phyloP scores from a whole-genome alignment of 2,797 vertebrate genomes.

The Rhabdophis nuchalis region DNA sequence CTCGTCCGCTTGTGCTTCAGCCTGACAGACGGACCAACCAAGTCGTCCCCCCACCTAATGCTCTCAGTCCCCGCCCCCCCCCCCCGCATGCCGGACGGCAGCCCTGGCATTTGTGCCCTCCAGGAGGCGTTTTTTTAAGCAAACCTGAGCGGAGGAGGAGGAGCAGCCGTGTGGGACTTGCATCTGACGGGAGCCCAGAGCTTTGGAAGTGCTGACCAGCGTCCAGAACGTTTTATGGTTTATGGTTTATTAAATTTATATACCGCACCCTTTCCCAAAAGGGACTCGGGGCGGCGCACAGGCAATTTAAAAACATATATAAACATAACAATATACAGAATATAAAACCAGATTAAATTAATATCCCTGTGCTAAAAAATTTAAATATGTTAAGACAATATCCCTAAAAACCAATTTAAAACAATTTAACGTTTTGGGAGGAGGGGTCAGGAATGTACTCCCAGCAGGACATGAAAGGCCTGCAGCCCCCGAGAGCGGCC shows the following conservation, averaged over 20 bases:
- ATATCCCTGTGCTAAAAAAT: no score
- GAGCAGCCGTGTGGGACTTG: neutral
- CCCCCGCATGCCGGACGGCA: neutral
- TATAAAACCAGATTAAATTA: no score
- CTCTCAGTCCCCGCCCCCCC: neutral
- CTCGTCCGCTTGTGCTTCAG: neutral
- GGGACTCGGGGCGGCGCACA: no score
- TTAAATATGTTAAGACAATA: no score
- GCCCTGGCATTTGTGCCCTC: neutral
- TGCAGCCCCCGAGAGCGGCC: neutral
- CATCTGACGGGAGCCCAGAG: neutral
- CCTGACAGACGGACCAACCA: neutral
- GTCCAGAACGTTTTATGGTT: neutral
- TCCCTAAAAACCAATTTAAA: no score
- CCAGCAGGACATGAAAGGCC: neutral
- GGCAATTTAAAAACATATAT: no score
- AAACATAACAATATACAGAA: no score
- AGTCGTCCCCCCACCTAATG: neutral
- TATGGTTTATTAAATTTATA: no score
- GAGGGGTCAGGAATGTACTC: neutral
- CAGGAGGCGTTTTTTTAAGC: neutral
- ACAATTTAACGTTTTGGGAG: neutral
- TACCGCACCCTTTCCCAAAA: no score
- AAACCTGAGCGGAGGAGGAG: neutral
- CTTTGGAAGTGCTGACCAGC: neutral